Percentiles rank a stretch among this genome's conserved stretches.
phyloP scores from a whole-genome alignment of 2,888 invertebrate species.

The Pollenia griseotomentosa region DNA sequence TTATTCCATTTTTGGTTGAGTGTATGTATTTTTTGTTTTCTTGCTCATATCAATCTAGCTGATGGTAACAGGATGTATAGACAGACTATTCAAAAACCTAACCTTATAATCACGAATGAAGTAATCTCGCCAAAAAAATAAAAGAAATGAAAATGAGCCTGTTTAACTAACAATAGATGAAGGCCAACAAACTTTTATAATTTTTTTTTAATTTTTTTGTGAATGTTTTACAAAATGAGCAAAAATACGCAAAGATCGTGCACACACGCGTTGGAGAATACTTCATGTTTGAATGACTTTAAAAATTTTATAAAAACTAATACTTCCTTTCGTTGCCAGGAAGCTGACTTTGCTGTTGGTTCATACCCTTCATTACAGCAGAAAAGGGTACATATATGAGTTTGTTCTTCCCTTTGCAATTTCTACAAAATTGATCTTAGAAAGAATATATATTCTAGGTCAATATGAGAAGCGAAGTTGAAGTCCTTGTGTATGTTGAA shows the following conservation, averaged over 20 bases:
- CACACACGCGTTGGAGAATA: neutral
- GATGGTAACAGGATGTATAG: neutral
- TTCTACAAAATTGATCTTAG: too few relatives aligned
- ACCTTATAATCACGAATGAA: slow-evolving; percentile 25
- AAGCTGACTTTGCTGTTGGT: slow-evolving; percentile 22
- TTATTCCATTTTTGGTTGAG: neutral
- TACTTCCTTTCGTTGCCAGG: slow-evolving; percentile 44
- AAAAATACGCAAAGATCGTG: neutral
- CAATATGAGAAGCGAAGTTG: too few relatives aligned
- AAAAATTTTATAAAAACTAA: neutral
- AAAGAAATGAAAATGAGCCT: neutral
- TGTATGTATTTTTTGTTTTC: neutral
- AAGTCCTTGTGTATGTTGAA: too few relatives aligned
- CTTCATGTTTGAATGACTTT: slow-evolving; percentile 40
- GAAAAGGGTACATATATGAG: too few relatives aligned
- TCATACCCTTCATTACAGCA: too few relatives aligned
- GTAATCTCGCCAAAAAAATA: neutral
- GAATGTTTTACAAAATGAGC: neutral
- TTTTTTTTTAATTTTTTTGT: too few relatives aligned
- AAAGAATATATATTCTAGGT: too few relatives aligned
- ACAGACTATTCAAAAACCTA: neutral
- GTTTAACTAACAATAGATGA: slow-evolving; percentile 48
- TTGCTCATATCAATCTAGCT: neutral
- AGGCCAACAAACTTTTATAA: slow-evolving; percentile 10
- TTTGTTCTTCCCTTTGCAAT: too few relatives aligned